phyloP scores from a whole-genome alignment of 2,797 vertebrate genomes.

The Morelia viridis region DNA sequence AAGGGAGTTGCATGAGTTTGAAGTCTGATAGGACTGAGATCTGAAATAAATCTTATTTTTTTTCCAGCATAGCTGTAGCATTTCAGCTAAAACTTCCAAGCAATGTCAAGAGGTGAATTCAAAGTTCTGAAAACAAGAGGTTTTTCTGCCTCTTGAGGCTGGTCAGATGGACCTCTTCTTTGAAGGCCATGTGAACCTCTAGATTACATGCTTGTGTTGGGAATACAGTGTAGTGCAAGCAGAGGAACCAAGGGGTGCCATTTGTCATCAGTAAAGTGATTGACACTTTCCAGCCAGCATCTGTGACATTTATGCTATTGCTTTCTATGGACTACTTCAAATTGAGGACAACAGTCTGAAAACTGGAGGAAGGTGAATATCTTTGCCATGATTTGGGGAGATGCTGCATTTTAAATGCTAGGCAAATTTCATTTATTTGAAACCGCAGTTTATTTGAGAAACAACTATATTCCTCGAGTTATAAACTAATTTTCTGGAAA shows the following conservation, averaged over 20 bases:
- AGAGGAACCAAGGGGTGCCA: not conserved
- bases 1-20: not conserved
- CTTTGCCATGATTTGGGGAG: not conserved
- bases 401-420: not conserved
- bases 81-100: not conserved
- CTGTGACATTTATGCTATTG: not conserved
- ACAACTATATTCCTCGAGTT: conserved; percentile 7
- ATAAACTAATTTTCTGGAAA: not conserved
- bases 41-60: not conserved
- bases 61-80: not conserved
- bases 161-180: not conserved
- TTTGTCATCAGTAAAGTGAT: not conserved
- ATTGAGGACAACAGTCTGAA: not conserved
- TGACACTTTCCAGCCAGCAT: not conserved
- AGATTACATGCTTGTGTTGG: not conserved
- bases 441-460: not conserved
- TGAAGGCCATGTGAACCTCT: not conserved
- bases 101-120: not conserved
- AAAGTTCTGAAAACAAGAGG: not conserved
- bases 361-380: not conserved
- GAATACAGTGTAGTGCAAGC: not conserved
- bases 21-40: not conserved
- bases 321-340: not conserved
- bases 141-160: not conserved
- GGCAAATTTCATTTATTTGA: not conserved